Evolutionary conservation across 2,888 invertebrate genomes (phyloP).

Genomic region (Cephalotes varians): DNA sequence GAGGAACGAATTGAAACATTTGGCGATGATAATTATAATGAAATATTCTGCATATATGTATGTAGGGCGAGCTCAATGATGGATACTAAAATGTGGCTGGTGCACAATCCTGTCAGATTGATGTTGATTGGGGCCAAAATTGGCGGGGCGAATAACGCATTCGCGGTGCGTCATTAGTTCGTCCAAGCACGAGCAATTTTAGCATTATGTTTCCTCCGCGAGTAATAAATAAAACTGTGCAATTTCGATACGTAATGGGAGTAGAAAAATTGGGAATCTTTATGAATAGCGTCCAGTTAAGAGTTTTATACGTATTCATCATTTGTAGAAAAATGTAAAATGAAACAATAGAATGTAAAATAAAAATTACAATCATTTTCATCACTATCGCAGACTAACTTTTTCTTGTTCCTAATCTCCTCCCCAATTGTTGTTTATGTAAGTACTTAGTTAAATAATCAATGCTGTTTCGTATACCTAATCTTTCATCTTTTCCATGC

Average conservation of each 20-base stretch:
- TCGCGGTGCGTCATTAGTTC: conserved; percentile 19
- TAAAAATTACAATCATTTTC: neutral
- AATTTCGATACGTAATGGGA: neutral
- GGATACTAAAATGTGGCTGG: conserved; percentile 22
- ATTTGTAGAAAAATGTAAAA: neutral
- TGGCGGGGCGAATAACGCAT: conserved; percentile 26
- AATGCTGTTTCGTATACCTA: neutral
- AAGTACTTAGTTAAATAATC: no score
- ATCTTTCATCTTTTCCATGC: neutral
- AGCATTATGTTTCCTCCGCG: conserved; percentile 30
- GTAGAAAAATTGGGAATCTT: neutral
- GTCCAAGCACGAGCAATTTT: conserved; percentile 16
- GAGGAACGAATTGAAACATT: neutral
- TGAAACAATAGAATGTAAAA: neutral
- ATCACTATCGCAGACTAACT: neutral
- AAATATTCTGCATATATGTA: no score
- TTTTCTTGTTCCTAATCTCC: neutral
- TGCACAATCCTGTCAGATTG: conserved; percentile 14
- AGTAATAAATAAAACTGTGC: conserved; percentile 32
- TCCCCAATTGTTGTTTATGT: neutral
- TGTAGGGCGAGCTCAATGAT: neutral
- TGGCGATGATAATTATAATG: neutral
- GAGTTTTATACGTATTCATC: neutral
- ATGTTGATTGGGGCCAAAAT: conserved; percentile 39
- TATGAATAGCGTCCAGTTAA: neutral